Percentiles rank a stretch among this genome's conserved stretches.
Evolutionary conservation across 2,888 invertebrate species (phyloP).

Genomic region (Pyrrhia umbra): DNA sequence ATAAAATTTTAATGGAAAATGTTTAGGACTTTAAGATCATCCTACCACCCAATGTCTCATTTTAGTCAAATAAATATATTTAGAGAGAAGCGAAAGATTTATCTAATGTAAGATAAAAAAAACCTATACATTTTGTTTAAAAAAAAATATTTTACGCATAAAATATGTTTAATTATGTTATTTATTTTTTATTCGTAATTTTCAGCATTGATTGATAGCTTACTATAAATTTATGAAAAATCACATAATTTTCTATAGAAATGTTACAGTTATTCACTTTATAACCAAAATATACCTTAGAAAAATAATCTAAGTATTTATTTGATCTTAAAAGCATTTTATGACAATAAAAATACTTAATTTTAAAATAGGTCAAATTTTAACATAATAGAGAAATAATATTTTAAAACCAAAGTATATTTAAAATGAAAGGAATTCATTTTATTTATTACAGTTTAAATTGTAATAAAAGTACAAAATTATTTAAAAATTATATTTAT

Average conservation of each 20-base stretch:
- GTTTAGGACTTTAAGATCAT: slow-evolving; percentile 59
- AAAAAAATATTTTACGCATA: neutral
- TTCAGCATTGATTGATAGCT: slow-evolving; percentile 7
- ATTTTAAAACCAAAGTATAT: slow-evolving; percentile 58
- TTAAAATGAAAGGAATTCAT: slow-evolving; percentile 38
- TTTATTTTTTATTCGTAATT: neutral
- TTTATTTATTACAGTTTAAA: slow-evolving; percentile 59
- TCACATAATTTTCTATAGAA: neutral
- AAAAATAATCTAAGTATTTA: slow-evolving; percentile 30
- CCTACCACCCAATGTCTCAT: slow-evolving; percentile 40
- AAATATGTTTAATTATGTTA: neutral
- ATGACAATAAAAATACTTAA: slow-evolving; percentile 62
- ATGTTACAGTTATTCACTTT: neutral
- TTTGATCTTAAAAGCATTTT: slow-evolving; percentile 42
- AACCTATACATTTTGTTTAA: slow-evolving; percentile 74
- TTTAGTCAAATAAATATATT: slow-evolving; percentile 13
- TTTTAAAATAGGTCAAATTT: slow-evolving; percentile 62
- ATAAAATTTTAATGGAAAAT: slow-evolving; percentile 59
- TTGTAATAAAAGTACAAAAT: slow-evolving; percentile 59
- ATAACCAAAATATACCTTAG: neutral
- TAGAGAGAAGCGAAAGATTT: slow-evolving; percentile 57
- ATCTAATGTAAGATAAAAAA: slow-evolving; percentile 66
- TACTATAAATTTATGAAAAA: neutral
- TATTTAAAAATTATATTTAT: slow-evolving; percentile 51
- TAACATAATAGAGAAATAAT: slow-evolving; percentile 49